Conservation (phyloP, 1,140 invertebrate genomes). For the Thereuonema tuberculata region DNA sequence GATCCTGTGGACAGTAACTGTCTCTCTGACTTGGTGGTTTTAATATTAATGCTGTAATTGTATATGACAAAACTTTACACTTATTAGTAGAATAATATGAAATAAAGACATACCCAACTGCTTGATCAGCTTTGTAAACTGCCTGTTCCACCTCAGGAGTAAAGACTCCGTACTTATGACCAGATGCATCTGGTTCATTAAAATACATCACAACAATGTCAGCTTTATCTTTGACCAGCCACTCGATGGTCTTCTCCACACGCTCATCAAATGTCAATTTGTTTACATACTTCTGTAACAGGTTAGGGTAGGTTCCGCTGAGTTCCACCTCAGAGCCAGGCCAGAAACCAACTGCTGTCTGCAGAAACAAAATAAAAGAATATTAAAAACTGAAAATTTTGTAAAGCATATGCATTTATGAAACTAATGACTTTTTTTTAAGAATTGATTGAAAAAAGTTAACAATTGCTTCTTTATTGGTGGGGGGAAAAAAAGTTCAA, state of each 20-base stretch:
- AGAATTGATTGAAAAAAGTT: too few species aligned
- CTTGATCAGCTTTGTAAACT: slow-evolving; percentile 15
- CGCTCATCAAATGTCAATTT: background rate
- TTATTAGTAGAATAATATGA: too few species aligned
- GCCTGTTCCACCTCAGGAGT: slow-evolving; percentile 21
- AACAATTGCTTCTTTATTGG: too few species aligned
- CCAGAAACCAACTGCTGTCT: slow-evolving; percentile 4
- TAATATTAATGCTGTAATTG: too few species aligned
- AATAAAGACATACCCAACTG: slow-evolving; percentile 1
- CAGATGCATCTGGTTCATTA: slow-evolving; percentile 13
- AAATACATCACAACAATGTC: slow-evolving; percentile 13
- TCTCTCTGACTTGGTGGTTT: too few species aligned
- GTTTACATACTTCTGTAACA: background rate
- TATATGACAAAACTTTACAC: too few species aligned
- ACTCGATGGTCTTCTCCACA: slow-evolving; percentile 7
- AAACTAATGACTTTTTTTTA: too few species aligned
- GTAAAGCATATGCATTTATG: too few species aligned
- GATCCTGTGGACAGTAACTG: too few species aligned
- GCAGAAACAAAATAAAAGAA: too few species aligned
- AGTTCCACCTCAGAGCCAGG: slow-evolving; percentile 5
- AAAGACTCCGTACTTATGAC: slow-evolving; percentile 15
- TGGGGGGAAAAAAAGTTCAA: too few species aligned
- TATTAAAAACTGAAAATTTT: too few species aligned
- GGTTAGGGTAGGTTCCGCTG: background rate
- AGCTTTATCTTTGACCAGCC: slow-evolving; percentile 3